Conservation (phyloP, 1,140 invertebrate species). For the Aporrectodea caliginosa region DNA sequence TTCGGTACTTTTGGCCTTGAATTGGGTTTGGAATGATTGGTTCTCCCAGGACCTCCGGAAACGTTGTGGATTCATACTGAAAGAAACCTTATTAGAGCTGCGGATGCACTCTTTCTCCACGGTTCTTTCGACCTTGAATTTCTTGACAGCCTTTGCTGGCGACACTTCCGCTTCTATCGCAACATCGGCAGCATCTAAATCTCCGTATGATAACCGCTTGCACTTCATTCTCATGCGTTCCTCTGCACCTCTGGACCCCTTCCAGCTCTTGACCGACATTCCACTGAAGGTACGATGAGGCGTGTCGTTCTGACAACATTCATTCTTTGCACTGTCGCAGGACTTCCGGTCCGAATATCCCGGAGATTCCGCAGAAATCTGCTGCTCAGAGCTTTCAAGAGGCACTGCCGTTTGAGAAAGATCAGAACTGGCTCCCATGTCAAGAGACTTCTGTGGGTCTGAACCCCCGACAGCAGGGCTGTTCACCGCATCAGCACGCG, state of each 20-base stretch:
- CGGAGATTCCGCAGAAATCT: too few species aligned
- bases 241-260: not conserved
- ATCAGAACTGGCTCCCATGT: not conserved
- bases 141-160: not conserved
- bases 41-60: not conserved
- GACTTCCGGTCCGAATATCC: not conserved
- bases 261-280: not conserved
- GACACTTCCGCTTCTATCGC: not conserved
- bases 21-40: too few species aligned
- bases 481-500: not conserved
- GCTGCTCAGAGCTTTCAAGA: not conserved
- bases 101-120: too few species aligned
- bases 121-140: not conserved
- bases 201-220: not conserved
- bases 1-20: too few species aligned
- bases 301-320: too few species aligned
- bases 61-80: not conserved
- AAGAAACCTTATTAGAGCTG: too few species aligned
- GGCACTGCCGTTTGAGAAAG: not conserved
- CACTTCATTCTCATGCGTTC: not conserved
- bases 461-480: too few species aligned
- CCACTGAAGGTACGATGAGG: too few species aligned
- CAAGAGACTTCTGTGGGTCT: not conserved
- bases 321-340: not conserved
- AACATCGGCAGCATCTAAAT: too few species aligned